These are phyloP conservation scores for Desmophyllum pertusum DNA, from an alignment of 92 coral and sea anemone genomes.

Conservation along the genomic window DNA sequence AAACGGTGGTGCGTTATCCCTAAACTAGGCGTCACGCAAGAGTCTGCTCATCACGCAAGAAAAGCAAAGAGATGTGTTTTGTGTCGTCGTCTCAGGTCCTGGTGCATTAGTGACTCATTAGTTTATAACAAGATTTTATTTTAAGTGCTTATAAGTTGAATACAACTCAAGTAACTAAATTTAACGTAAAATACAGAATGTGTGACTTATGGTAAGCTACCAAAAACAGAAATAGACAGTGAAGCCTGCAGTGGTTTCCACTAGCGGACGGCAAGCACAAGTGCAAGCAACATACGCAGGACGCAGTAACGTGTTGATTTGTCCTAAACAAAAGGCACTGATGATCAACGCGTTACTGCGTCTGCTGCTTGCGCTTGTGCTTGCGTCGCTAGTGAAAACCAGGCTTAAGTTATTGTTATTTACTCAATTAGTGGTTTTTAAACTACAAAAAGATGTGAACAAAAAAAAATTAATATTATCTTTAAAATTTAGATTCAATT, in stretches of 20 bases:
- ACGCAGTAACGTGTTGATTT: too few species aligned
- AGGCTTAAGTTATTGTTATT: too few species aligned
- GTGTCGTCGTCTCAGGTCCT: not conserved
- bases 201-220: not conserved
- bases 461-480: too few species aligned
- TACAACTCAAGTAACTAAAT: not conserved
- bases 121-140: not conserved
- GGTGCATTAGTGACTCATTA: not conserved
- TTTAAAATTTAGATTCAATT: not conserved
- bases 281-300: too few species aligned
- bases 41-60: not conserved
- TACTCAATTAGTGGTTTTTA: not conserved
- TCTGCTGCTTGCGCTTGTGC: too few species aligned
- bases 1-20: constrained; percentile 37
- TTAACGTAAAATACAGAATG: not conserved
- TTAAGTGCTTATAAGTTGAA: not conserved
- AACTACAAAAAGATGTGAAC: too few species aligned
- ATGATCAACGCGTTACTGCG: too few species aligned
- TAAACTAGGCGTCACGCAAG: not conserved
- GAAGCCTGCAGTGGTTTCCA: too few species aligned
- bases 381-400: too few species aligned
- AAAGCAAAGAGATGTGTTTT: not conserved
- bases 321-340: too few species aligned
- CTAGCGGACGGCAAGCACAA: too few species aligned
- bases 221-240: not conserved